Evolutionary conservation across 2,113 vertebrate species (phyloP).

Genomic region (Geothlypis trichas): DNA sequence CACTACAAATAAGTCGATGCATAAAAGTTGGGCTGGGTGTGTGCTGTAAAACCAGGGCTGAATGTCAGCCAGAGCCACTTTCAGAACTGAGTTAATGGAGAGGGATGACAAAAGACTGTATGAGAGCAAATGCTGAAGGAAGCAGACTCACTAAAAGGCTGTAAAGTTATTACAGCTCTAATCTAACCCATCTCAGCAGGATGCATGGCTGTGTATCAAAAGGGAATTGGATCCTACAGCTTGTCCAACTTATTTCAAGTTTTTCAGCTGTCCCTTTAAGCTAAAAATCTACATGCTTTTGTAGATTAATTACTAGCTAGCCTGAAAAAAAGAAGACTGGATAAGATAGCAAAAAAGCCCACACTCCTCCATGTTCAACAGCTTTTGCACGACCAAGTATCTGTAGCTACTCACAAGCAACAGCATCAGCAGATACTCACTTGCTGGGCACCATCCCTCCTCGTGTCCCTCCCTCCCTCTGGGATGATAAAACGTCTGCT

Average conservation of each 20-base stretch:
- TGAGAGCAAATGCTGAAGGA: background rate
- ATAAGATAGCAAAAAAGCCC: background rate
- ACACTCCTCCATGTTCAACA: background rate
- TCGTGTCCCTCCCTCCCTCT: background rate
- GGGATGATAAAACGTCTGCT: rapidly evolving
- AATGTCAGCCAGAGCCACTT: background rate
- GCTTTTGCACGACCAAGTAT: background rate
- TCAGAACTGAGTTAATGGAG: background rate
- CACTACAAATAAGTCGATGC: background rate
- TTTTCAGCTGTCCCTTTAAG: background rate
- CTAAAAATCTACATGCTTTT: background rate
- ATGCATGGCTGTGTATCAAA: background rate
- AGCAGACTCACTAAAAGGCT: background rate
- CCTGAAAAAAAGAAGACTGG: background rate
- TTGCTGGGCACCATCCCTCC: background rate
- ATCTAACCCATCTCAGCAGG: background rate
- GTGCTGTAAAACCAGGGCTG: background rate
- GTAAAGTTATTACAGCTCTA: background rate
- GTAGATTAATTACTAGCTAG: background rate
- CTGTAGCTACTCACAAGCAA: background rate
- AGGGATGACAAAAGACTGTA: background rate
- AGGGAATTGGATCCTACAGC: background rate
- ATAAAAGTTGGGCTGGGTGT: background rate
- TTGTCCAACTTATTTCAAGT: background rate
- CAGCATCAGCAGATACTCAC: background rate